Evolutionary conservation across 1,140 invertebrate genomes (phyloP).

Genomic region (Tetramorium simillimum): DNA sequence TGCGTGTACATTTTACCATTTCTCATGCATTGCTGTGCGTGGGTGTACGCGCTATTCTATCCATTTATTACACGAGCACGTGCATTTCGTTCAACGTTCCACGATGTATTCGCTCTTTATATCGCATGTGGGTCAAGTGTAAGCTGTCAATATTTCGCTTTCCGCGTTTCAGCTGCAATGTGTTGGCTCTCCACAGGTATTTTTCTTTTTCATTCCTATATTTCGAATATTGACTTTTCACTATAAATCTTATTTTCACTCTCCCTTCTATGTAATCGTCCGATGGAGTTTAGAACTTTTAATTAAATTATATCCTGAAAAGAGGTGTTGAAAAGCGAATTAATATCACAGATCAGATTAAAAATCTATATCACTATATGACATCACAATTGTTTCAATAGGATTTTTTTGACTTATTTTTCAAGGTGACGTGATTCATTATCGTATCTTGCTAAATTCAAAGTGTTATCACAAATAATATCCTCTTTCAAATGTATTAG

Average conservation of each 20-base stretch:
- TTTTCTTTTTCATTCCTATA: constrained; percentile 31
- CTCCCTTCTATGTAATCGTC: not conserved
- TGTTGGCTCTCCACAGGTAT: constrained; percentile 19
- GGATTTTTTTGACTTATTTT: not conserved
- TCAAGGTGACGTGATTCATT: not conserved
- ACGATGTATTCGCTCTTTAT: constrained; percentile 26
- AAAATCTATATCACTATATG: not conserved
- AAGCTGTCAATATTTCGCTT: constrained; percentile 56
- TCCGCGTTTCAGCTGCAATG: constrained; percentile 36
- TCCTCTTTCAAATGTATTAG: not conserved
- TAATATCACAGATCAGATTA: not conserved
- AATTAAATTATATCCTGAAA: not conserved
- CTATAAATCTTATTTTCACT: constrained; percentile 44
- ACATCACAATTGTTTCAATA: not conserved
- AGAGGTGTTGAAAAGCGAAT: not conserved
- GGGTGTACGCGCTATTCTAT: not conserved
- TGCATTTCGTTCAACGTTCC: constrained; percentile 34
- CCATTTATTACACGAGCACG: constrained; percentile 39
- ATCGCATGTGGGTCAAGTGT: constrained; percentile 55
- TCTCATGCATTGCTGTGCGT: not conserved
- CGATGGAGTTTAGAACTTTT: not conserved
- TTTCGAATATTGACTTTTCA: constrained; percentile 40
- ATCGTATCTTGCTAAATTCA: not conserved
- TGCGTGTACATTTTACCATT: not conserved
- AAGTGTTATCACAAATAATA: not conserved